Evolutionary conservation across 2,888 invertebrate species (phyloP).

Genomic region (Drosophila stalkeri): DNA sequence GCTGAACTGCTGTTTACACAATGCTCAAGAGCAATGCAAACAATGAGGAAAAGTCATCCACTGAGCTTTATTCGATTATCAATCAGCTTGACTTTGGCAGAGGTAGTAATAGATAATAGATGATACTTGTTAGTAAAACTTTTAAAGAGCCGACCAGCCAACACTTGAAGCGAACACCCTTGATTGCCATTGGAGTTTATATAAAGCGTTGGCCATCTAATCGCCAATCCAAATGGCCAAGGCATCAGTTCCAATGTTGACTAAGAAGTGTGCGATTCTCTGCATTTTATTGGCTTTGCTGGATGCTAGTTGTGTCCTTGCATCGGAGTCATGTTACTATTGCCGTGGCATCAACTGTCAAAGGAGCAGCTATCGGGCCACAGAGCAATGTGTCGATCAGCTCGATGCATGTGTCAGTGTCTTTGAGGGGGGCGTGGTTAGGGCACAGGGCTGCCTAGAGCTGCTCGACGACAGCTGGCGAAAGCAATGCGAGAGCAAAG

Average conservation of each 20-base stretch:
- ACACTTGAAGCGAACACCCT: slow-evolving; percentile 22
- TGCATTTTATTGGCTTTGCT: slow-evolving; percentile 33
- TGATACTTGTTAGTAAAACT: slow-evolving; percentile 21
- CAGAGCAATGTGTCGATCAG: slow-evolving; percentile 63
- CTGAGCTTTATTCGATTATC: slow-evolving; percentile 41
- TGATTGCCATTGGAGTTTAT: slow-evolving; percentile 48
- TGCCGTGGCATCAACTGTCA: slow-evolving; percentile 76
- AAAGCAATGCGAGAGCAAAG: slow-evolving; percentile 30
- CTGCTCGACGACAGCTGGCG: slow-evolving; percentile 40
- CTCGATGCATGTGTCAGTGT: slow-evolving; percentile 76
- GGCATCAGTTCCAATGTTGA: slow-evolving; percentile 53
- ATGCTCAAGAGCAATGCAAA: slow-evolving; percentile 18
- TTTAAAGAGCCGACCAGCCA: slow-evolving; percentile 18
- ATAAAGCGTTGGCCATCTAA: slow-evolving; percentile 52
- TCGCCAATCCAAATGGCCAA: slow-evolving; percentile 39
- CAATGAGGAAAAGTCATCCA: slow-evolving; percentile 21
- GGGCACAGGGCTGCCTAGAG: slow-evolving; percentile 71
- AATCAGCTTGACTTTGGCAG: slow-evolving; percentile 38
- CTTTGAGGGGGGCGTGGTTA: slow-evolving; percentile 59
- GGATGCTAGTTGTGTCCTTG: slow-evolving; percentile 35
- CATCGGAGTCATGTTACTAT: slow-evolving; percentile 59
- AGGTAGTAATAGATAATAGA: slow-evolving; percentile 23
- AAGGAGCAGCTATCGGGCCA: slow-evolving; percentile 52
- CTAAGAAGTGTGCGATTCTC: slow-evolving; percentile 28
- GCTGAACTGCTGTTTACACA: slow-evolving; percentile 30